Percentiles rank a stretch among this genome's conserved stretches.
phyloP scores from a whole-genome alignment of 2,888 invertebrate genomes.

The Junonia oenone region DNA sequence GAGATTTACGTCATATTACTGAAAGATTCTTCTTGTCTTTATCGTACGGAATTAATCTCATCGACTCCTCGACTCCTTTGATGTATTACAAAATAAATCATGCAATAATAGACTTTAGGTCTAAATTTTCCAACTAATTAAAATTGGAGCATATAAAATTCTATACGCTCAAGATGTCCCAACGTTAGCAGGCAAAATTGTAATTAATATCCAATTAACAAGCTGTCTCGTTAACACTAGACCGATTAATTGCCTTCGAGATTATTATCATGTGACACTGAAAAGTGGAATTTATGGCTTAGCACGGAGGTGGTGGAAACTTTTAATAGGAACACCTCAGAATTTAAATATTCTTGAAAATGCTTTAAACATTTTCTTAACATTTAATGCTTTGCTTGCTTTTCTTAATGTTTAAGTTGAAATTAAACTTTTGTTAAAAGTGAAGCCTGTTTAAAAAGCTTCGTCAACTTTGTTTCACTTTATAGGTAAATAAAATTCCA shows the following conservation, averaged over 20 bases:
- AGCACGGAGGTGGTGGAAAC: neutral
- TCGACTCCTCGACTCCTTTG: neutral
- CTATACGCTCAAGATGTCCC: neutral
- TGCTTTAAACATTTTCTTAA: no score
- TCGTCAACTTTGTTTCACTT: no score
- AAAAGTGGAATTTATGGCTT: neutral
- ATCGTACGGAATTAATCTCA: neutral
- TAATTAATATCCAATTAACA: slow-evolving; percentile 6
- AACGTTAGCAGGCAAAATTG: neutral
- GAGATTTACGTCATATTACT: neutral
- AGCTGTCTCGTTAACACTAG: slow-evolving; percentile 4
- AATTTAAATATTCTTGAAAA: no score
- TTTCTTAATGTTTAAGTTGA: no score
- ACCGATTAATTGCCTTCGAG: slow-evolving; percentile 7
- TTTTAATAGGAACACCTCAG: neutral
- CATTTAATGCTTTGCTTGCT: no score
- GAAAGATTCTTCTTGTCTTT: neutral
- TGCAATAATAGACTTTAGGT: neutral
- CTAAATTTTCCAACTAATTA: neutral
- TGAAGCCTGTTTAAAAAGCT: no score
- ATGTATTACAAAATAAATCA: neutral
- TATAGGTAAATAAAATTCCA: no score
- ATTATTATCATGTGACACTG: neutral
- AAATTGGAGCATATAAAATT: neutral
- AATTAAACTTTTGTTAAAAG: no score